Conservation (phyloP, 1,140 invertebrate species). For the Heliconius hewitsoni region DNA sequence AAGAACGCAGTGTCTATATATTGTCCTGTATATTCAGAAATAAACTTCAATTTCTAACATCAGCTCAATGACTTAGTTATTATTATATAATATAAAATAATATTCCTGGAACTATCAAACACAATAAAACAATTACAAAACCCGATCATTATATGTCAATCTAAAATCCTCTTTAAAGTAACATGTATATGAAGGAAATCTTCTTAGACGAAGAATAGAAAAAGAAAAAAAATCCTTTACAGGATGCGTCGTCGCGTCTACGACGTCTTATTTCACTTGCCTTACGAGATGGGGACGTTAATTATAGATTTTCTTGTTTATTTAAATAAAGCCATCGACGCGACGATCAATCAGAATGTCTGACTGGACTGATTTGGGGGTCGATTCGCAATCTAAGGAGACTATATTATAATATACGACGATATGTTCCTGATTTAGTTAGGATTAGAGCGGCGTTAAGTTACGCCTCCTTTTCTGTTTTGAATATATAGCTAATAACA, state of each 20-base stretch:
- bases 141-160: neutral
- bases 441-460: neutral
- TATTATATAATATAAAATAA: neutral
- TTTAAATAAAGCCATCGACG: neutral
- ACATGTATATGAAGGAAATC: neutral
- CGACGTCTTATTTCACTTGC: constrained; percentile 4
- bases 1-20: no score
- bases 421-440: no score
- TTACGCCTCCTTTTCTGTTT: neutral
- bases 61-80: no score
- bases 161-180: neutral
- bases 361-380: neutral
- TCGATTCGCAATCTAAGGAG: neutral
- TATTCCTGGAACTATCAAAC: neutral
- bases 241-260: neutral
- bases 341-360: no score
- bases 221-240: neutral
- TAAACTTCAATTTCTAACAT: no score
- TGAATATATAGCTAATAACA: neutral
- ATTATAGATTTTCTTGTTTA: constrained; percentile 4
- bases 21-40: no score
- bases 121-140: neutral
- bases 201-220: neutral
- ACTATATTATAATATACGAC: no score
- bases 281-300: neutral